Evolutionary conservation across 2,113 vertebrate genomes (phyloP), one percentile per base, ranked within the genome.

Genomic region (Solenodon paradoxus): DNA sequence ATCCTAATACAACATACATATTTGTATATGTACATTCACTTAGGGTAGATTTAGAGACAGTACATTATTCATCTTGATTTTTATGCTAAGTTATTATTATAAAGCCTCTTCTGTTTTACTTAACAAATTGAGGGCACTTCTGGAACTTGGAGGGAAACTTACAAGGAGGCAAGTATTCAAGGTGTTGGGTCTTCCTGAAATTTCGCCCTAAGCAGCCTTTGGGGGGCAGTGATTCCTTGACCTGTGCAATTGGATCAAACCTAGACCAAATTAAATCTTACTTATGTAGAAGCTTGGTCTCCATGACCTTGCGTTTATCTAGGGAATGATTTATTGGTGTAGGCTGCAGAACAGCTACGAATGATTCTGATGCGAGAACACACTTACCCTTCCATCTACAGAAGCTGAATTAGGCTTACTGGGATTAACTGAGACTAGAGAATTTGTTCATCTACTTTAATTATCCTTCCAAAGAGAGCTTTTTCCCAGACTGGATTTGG

Each of bases 401-500:
- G 95, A 83, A 96, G 93, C 95, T 94, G 96, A 95, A 90, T 96
- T 94, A 95, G 95, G 81, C 84, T 97, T 92, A 90, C 96, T 35
- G 66, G 95, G 95, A 97, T 96, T 96, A 97, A 74, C 95, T 51
- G 87, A 45, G 81, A 81, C 95, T 95, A 95, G 95, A 93, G 95
- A 92, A 80, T 77, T 95, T 83, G 92, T 95, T 96, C 96, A 53
- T 96, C 94, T 92, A 95, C 96, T 96, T 96, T 97, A 96, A 97
- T 96, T 96, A 96, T 95, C 75, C 95, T 96, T 88, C 95, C 95
- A 93, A 61, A 64, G 94, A 92, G 95, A 97, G 87, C 75, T 93
- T 96, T 96, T 79, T 88, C 86, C 92, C 95, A 90, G 96, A 85
- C 92, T 95, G 94, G 92, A 92, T 88, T 96, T 90, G 40, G 92